These are phyloP conservation scores for Drosophila longiperda DNA, from an alignment of 2,888 invertebrate genomes.

Conservation along the genomic window DNA sequence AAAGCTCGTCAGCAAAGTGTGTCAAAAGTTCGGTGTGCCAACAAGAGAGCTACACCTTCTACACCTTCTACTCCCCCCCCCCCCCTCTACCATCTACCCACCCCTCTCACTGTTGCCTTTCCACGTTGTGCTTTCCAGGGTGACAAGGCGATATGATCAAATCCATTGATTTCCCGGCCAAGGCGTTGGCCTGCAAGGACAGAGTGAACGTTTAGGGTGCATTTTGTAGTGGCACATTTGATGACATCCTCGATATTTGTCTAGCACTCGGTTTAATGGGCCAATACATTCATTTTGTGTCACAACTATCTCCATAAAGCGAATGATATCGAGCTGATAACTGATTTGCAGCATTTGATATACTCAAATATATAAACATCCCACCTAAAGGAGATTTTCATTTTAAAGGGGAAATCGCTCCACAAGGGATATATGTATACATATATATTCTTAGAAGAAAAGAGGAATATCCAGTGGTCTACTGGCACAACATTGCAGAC, in stretches of 20 bases:
- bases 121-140: background rate
- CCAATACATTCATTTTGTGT: slow-evolving; percentile 1
- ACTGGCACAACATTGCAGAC: too few species aligned
- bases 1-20: slow-evolving; percentile 5
- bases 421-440: background rate
- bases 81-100: too few species aligned
- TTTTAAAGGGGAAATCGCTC: background rate
- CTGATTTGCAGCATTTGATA: background rate
- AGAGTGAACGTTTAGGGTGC: slow-evolving; percentile 12
- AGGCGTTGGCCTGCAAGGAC: background rate
- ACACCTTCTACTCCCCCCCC: too few species aligned
- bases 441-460: too few species aligned
- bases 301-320: background rate
- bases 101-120: background rate
- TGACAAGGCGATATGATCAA: slow-evolving; percentile 22
- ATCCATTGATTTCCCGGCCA: slow-evolving; percentile 5
- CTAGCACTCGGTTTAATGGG: background rate
- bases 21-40: slow-evolving; percentile 3
- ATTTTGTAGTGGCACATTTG: slow-evolving; percentile 1
- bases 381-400: background rate
- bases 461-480: too few species aligned
- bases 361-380: background rate
- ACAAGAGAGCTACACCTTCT: background rate
- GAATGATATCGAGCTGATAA: background rate
- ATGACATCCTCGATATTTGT: slow-evolving; percentile 2